These are phyloP conservation scores for Acanthosoma haemorrhoidale DNA, from an alignment of 2,888 invertebrate species.

Conservation along the genomic window DNA sequence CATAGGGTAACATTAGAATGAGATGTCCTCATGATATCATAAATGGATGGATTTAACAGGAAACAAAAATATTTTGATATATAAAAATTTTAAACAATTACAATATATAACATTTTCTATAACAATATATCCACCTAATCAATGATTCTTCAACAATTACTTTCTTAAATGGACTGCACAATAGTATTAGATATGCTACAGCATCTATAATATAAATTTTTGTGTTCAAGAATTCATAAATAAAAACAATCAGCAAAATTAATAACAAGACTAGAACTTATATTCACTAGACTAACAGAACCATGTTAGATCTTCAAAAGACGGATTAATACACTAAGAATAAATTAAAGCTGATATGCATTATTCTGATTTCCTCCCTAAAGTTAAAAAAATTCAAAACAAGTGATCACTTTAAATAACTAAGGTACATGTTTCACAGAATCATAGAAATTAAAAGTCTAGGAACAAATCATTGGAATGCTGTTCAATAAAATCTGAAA, in stretches of 20 bases:
- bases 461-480: not conserved
- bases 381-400: not conserved
- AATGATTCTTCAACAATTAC: not conserved
- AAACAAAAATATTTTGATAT: not conserved
- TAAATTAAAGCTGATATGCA: not conserved
- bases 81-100: not conserved
- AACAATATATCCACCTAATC: not conserved
- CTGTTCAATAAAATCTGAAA: slow-evolving; percentile 4
- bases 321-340: not conserved
- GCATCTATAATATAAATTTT: not conserved
- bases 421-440: not conserved
- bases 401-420: not conserved
- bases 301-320: not conserved
- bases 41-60: not conserved
- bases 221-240: not conserved
- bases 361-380: not conserved
- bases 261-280: slow-evolving; percentile 8
- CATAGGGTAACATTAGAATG: no score
- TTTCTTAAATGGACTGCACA: not conserved
- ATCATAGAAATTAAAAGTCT: not conserved
- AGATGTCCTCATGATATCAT: no score
- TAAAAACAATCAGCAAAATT: not conserved
- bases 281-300: not conserved
- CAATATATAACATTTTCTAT: not conserved
- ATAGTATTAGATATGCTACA: not conserved